Percentiles rank a stretch among this genome's conserved stretches.
phyloP scores from a whole-genome alignment of 2,797 vertebrate species.

The Psittacula echo region DNA sequence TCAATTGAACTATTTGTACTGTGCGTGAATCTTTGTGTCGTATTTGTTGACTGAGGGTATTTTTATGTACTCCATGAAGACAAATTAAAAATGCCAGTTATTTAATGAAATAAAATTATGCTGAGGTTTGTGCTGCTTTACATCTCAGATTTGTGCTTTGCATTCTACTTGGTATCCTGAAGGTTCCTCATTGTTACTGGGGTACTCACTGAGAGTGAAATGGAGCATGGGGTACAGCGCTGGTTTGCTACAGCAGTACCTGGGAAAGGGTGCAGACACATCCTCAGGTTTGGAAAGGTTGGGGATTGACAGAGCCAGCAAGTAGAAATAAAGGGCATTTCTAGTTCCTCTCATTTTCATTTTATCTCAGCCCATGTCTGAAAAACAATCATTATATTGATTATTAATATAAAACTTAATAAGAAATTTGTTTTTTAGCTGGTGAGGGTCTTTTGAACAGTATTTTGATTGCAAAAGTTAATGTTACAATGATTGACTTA shows the following conservation, averaged over 20 bases:
- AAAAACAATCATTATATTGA: slow-evolving; percentile 1
- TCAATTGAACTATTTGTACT: neutral
- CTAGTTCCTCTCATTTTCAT: slow-evolving; percentile 29
- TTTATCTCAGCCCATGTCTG: neutral
- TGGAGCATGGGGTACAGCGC: neutral
- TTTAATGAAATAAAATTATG: neutral
- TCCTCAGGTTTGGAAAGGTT: neutral
- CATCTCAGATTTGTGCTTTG: neutral
- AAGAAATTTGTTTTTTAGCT: neutral
- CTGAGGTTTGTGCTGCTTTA: neutral
- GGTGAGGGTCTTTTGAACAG: neutral
- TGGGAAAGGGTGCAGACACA: neutral
- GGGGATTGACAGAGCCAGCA: neutral
- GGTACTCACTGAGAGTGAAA: neutral
- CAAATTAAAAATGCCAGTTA: neutral
- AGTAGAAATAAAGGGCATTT: slow-evolving; percentile 18
- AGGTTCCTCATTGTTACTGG: neutral
- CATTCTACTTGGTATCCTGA: neutral
- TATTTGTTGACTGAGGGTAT: neutral
- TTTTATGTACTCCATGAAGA: neutral
- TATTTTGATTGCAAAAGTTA: neutral
- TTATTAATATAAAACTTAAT: neutral
- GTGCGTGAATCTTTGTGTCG: neutral
- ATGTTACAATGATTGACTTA: neutral
- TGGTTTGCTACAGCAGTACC: neutral